These are phyloP conservation scores for Hemicrepidius hirtus DNA, from an alignment of 2,888 invertebrate species.

Conservation along the genomic window DNA sequence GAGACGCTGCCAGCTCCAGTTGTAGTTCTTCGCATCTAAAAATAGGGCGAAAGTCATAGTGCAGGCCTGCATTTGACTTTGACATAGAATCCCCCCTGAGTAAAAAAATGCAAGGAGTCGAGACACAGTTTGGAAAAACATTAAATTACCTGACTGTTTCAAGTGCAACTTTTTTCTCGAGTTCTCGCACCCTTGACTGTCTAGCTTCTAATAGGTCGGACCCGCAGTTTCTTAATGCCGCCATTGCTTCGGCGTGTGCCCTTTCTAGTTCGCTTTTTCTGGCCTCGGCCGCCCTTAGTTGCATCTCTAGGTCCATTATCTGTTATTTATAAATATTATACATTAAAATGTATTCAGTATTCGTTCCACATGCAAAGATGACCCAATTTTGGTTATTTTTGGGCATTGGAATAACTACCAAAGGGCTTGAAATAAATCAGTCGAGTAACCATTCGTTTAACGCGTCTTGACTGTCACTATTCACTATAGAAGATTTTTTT, in stretches of 20 bases:
- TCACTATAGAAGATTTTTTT: no score
- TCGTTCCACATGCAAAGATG: no score
- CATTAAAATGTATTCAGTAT: no score
- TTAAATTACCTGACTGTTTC: conserved; percentile 69
- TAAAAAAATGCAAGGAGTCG: conserved; percentile 19
- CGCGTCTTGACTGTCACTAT: no score
- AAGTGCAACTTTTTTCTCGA: conserved; percentile 89
- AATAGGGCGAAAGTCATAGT: conserved; percentile 37
- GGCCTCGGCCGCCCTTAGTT: conserved; percentile 87
- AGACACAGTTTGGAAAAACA: background rate
- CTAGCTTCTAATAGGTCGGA: conserved; percentile 81
- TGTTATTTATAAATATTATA: no score
- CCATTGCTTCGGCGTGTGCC: conserved; percentile 85
- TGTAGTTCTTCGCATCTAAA: conserved; percentile 89
- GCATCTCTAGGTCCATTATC: conserved; percentile 79
- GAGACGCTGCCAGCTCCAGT: conserved; percentile 83
- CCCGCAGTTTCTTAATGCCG: conserved; percentile 73
- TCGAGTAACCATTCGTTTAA: no score
- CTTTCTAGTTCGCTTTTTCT: conserved; percentile 85
- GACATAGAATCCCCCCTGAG: conserved; percentile 22
- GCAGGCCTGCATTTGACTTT: conserved; percentile 20
- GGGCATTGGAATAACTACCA: no score
- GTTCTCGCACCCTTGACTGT: conserved; percentile 89
- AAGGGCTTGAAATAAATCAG: no score
- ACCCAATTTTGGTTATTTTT: no score